Conservation (phyloP, 2,797 vertebrate species). For the Melanotaenia trifasciata region DNA sequence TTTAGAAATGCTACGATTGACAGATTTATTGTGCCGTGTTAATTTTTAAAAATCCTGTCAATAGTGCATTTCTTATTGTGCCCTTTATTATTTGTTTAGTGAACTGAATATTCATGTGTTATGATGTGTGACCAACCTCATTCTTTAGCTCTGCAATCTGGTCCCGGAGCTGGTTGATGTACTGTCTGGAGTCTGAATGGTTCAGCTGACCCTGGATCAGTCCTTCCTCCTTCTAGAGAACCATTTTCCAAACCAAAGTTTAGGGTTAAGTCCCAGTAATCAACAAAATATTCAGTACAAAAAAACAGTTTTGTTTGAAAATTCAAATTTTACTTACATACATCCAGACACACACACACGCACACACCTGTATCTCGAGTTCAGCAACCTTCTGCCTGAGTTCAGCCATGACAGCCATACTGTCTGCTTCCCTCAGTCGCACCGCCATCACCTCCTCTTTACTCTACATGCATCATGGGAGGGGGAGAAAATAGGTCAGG, state of each 20-base stretch:
- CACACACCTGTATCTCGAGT: constrained; percentile 91
- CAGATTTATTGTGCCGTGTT: too few species aligned
- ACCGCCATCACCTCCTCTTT: constrained; percentile 97
- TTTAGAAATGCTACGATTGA: too few species aligned
- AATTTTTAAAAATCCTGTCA: too few species aligned
- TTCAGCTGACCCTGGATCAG: constrained; percentile 95
- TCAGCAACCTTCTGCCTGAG: constrained; percentile 93
- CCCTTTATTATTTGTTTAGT: background rate
- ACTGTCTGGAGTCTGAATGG: constrained; percentile 94
- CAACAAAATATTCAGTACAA: background rate
- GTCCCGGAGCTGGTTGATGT: constrained; percentile 92
- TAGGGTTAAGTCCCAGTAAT: background rate
- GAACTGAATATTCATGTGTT: background rate
- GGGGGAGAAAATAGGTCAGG: background rate
- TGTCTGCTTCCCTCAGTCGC: constrained; percentile 93
- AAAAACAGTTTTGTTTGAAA: background rate
- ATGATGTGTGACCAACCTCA: constrained; percentile 80
- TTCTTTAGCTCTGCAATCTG: constrained; percentile 94
- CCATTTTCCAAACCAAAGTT: constrained; percentile 19
- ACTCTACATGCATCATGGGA: constrained; percentile 77
- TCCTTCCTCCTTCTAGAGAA: constrained; percentile 90
- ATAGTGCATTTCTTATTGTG: too few species aligned
- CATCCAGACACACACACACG: background rate
- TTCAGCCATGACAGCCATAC: constrained; percentile 93
- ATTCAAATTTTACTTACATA: background rate